Evolutionary conservation across 2,797 vertebrate genomes (phyloP), one percentile per base, ranked within the genome.

Genomic region (Hippoglossus hippoglossus): DNA sequence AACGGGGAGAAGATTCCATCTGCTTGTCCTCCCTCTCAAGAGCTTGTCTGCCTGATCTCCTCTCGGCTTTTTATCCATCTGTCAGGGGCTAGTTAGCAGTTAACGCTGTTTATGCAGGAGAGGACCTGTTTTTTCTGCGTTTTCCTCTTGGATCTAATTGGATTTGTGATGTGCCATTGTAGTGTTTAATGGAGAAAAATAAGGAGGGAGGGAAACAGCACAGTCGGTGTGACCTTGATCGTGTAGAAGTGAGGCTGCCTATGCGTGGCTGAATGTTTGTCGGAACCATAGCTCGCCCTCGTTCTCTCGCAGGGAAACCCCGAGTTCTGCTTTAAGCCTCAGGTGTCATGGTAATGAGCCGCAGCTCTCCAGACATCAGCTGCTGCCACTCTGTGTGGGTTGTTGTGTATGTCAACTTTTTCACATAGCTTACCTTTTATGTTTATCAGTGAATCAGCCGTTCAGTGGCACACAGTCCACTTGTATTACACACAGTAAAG

Each of bases 331-430:
- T 83, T 62, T 75, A 65, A 88, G 87, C 88, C 88, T 83, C 74
- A 74, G 90, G 87, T 92, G 83, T 73, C 80, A 73, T 79, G 85
- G 77, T 90, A 92, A 89, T 92, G 86, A 91, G 89, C 81, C 69
- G 73, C 75, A 75, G 78, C 78, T 86, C 75, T 83, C 68, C 67
- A 79, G 78, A 86, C 81, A 70, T 75, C 81, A 75, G 70, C 86
- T 73, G 84, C 75, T 76, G 57, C 57, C n/a, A 11, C 66, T 39
- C 51, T 68, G 34, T 70, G 61, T 69, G 62, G 52, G 24, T 61
- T 41, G 22, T 5, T 39, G 46, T 24, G 24, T 21, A 19, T 67
- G 36, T 58, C 56, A 46, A 24, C 21, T 28, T 65, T 52, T 70
- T 71, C 25, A 53, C 39, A 13, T 19, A 21, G 25, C 25, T 46